A percentile compares a stretch with the other conserved stretches of the same genome.
Conservation (phyloP, 64 coral and sea anemone genomes). For the Pocillopora damicornis region DNA sequence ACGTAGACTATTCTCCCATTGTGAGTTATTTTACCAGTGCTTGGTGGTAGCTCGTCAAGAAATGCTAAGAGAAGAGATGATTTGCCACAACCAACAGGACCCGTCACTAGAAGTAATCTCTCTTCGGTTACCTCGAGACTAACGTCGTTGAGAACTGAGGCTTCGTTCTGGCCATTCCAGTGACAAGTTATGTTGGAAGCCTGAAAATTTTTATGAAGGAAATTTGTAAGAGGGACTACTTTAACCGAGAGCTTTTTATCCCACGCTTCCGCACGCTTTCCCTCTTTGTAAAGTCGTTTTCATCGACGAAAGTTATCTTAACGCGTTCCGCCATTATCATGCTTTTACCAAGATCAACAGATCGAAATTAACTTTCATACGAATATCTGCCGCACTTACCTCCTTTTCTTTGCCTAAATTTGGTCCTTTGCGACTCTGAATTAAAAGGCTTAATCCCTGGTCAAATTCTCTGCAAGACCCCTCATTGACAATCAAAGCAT, state of each 20-base stretch:
- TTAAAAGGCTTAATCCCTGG: no score
- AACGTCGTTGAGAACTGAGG: slow-evolving; percentile 69
- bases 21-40: slow-evolving; percentile 37
- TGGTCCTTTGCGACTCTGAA: no score
- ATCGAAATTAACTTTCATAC: no score
- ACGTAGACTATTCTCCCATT: slow-evolving; percentile 74
- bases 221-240: not conserved
- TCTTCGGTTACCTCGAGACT: slow-evolving; percentile 56
- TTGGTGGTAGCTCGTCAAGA: slow-evolving; percentile 68
- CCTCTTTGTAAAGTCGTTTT: not conserved
- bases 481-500: no score
- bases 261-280: not conserved
- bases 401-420: no score
- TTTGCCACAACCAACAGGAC: slow-evolving; percentile 86
- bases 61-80: slow-evolving; percentile 77
- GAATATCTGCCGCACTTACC: no score
- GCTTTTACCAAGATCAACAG: no score
- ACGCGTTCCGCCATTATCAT: no score
- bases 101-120: slow-evolving; percentile 66
- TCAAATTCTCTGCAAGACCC: no score
- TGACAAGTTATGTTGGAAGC: slow-evolving; percentile 70
- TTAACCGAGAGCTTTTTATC: not conserved
- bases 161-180: slow-evolving; percentile 79
- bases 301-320: no score
- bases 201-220: not conserved